A percentile compares a stretch with the other conserved stretches of the same genome.
phyloP scores from a whole-genome alignment of 2,797 vertebrate species.

The Chrysocyon brachyurus region DNA sequence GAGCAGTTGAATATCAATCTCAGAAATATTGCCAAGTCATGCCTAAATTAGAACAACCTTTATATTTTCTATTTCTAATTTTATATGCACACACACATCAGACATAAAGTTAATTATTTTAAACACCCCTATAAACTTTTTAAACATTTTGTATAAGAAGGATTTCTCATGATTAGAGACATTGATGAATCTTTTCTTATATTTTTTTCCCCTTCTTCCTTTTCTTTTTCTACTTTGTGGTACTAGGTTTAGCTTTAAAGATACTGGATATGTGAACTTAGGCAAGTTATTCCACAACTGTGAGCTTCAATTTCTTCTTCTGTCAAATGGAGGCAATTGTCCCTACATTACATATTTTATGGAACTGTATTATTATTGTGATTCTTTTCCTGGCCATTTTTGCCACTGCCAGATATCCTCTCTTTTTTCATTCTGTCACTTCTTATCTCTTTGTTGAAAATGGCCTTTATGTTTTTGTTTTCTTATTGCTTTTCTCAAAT shows the following conservation, averaged over 20 bases:
- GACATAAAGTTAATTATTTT: constrained; percentile 11
- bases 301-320: neutral
- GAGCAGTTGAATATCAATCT: neutral
- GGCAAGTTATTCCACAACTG: neutral
- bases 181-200: neutral
- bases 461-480: neutral
- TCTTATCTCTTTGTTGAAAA: constrained; percentile 14
- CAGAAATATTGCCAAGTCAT: neutral
- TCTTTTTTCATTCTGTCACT: neutral
- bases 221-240: neutral
- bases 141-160: neutral
- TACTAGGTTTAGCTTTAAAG: neutral
- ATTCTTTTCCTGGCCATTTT: neutral
- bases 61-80: constrained; percentile 31
- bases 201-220: neutral
- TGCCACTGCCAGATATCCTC: neutral
- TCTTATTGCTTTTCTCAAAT: constrained; percentile 33
- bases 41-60: neutral
- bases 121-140: neutral
- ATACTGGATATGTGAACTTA: neutral
- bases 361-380: neutral
- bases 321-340: neutral
- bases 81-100: neutral
- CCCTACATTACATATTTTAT: neutral
- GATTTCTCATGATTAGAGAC: neutral